These are phyloP conservation scores for Acleris sparsana DNA, from an alignment of 2,888 invertebrate species.

Conservation along the genomic window DNA sequence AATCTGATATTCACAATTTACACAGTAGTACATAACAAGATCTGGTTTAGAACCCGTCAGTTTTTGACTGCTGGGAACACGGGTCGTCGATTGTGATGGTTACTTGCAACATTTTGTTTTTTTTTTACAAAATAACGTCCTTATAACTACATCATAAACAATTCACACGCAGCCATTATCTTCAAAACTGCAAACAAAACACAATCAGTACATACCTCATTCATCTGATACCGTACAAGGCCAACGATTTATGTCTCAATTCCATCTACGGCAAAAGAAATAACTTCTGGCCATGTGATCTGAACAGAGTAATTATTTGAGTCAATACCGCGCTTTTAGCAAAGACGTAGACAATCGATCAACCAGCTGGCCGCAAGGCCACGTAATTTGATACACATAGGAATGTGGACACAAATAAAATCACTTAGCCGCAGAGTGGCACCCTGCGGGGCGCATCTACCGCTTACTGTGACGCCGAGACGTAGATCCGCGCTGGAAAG, in stretches of 20 bases:
- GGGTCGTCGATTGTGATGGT: no score
- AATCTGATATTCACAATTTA: no score
- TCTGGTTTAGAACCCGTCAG: no score
- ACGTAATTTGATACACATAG: slow-evolving; percentile 81
- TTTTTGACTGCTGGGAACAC: no score
- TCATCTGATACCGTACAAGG: slow-evolving; percentile 1
- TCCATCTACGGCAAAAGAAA: slow-evolving; percentile 20
- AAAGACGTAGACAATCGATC: slow-evolving; percentile 70
- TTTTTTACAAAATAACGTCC: no score
- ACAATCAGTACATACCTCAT: neutral
- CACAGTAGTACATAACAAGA: no score
- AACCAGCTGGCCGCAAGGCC: slow-evolving; percentile 73
- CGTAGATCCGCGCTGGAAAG: slow-evolving; percentile 28
- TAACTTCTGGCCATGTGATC: slow-evolving; percentile 23
- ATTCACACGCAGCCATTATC: neutral
- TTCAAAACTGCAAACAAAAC: neutral
- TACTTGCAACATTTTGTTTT: no score
- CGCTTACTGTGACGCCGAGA: slow-evolving; percentile 51
- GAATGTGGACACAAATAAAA: slow-evolving; percentile 83
- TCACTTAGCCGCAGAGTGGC: slow-evolving; percentile 80
- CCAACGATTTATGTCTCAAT: slow-evolving; percentile 15
- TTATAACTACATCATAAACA: neutral
- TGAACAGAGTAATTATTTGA: slow-evolving; percentile 47
- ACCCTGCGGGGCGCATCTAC: slow-evolving; percentile 74
- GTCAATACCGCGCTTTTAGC: slow-evolving; percentile 64